A percentile compares a stretch with the other conserved stretches of the same genome.
These are phyloP conservation scores for Enteromius thamalakanensis DNA, from an alignment of 2,797 vertebrate genomes.

Conservation along the genomic window DNA sequence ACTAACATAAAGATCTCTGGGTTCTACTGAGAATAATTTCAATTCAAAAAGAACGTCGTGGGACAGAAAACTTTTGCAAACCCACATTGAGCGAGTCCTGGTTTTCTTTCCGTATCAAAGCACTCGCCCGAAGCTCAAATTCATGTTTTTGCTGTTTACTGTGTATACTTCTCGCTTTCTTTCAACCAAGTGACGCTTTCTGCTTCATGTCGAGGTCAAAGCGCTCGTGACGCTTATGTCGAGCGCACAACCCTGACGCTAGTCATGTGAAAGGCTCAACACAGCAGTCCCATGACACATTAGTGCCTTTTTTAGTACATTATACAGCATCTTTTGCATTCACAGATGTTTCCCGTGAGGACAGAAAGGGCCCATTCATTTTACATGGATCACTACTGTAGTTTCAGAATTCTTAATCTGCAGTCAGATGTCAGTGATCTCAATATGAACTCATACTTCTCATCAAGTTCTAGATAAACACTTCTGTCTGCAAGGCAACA, in stretches of 20 bases:
- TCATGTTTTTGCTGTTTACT: not conserved
- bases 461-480: not conserved
- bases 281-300: not conserved
- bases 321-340: not conserved
- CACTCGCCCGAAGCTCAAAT: not conserved
- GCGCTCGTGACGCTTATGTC: not conserved
- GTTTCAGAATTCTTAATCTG: not conserved
- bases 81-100: not conserved
- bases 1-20: not conserved
- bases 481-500: not conserved
- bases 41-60: not conserved
- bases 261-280: conserved; percentile 26
- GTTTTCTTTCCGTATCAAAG: conserved; percentile 8
- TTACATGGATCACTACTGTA: not conserved
- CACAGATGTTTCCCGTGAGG: not conserved
- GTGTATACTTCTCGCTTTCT: not conserved
- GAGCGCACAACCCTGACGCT: not conserved
- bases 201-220: conserved; percentile 30
- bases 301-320: not conserved
- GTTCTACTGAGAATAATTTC: not conserved
- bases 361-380: no score
- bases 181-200: not conserved
- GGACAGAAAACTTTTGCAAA: not conserved
- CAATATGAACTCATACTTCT: not conserved
- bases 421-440: not conserved